A percentile compares a stretch with the other conserved stretches of the same genome.
Conservation (phyloP, 2,113 vertebrate genomes). For the Gambusia affinis region DNA sequence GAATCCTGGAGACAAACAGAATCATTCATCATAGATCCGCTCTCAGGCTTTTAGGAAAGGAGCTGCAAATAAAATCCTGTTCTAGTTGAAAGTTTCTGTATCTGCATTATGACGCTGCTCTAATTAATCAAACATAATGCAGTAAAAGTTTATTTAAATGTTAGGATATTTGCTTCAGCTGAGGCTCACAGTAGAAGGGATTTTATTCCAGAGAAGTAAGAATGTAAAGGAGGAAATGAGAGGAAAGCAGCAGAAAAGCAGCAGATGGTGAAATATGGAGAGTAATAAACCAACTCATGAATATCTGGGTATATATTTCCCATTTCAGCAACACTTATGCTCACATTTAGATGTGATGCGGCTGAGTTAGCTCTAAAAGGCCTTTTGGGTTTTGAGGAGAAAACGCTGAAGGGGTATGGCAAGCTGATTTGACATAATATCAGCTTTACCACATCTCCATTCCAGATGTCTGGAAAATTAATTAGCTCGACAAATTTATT, state of each 20-base stretch:
- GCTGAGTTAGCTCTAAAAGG: neutral
- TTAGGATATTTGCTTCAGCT: conserved; percentile 19
- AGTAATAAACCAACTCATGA: neutral
- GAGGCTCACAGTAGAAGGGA: conserved; percentile 22
- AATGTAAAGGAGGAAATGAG: conserved; percentile 4
- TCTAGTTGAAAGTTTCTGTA: conserved; percentile 28
- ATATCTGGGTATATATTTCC: neutral
- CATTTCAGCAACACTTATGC: neutral
- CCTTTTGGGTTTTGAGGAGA: neutral
- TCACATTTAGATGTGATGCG: neutral
- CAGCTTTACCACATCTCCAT: too few relatives aligned
- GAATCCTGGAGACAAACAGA: conserved; percentile 29
- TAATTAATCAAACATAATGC: conserved; percentile 36
- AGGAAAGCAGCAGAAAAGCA: conserved; percentile 2
- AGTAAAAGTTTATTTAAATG: conserved; percentile 30
- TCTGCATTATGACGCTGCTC: conserved; percentile 23
- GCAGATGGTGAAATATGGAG: conserved; percentile 2
- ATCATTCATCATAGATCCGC: conserved; percentile 48
- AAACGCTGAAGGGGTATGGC: too few relatives aligned
- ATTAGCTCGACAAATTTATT: too few relatives aligned
- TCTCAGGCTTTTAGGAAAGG: conserved; percentile 27
- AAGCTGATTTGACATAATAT: too few relatives aligned
- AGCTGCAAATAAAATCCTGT: conserved; percentile 35
- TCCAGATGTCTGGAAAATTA: too few relatives aligned
- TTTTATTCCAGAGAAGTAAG: conserved; percentile 29